Evolutionary conservation across 2,888 invertebrate species (phyloP).

Genomic region (Pseudeuparius sepicola): DNA sequence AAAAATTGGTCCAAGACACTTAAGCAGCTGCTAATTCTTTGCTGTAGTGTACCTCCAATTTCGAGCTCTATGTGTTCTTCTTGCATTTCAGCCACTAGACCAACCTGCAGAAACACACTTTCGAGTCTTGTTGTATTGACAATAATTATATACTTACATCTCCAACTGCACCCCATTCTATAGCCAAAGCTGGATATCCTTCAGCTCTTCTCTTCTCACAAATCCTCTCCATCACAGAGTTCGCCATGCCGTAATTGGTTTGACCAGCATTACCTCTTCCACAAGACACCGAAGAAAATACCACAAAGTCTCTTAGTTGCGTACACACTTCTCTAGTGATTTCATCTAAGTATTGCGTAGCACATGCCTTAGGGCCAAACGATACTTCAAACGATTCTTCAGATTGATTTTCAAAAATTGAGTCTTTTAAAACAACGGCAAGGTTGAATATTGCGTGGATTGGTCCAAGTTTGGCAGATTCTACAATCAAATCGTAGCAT

Average conservation of each 20-base stretch:
- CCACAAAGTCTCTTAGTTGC: conserved; percentile 58
- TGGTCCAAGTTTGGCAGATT: conserved; percentile 53
- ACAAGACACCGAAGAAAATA: conserved; percentile 85
- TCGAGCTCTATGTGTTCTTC: conserved; percentile 37
- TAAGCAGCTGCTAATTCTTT: conserved; percentile 54
- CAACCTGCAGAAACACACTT: conserved; percentile 42
- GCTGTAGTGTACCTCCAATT: conserved; percentile 54
- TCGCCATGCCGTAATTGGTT: conserved; percentile 82
- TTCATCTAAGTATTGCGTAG: conserved; percentile 67
- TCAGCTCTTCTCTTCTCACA: conserved; percentile 60
- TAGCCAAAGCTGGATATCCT: conserved; percentile 68
- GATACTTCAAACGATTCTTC: conserved; percentile 57
- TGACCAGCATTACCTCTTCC: conserved; percentile 88
- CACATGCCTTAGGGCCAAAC: conserved; percentile 68
- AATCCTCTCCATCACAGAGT: conserved; percentile 81
- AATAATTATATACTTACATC: conserved; percentile 45
- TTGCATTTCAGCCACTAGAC: conserved; percentile 51
- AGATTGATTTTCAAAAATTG: conserved; percentile 67
- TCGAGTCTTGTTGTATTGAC: too few species aligned
- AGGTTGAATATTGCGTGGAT: conserved; percentile 84
- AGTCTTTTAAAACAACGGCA: conserved; percentile 71
- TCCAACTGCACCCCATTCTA: conserved; percentile 90
- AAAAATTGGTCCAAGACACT: conserved; percentile 58
- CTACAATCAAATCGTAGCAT: conserved; percentile 56
- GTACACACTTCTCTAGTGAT: conserved; percentile 23